Percentiles rank a stretch among this genome's conserved stretches.
phyloP scores from a whole-genome alignment of 1,140 invertebrate species.

The Zelostemma sp. region DNA sequence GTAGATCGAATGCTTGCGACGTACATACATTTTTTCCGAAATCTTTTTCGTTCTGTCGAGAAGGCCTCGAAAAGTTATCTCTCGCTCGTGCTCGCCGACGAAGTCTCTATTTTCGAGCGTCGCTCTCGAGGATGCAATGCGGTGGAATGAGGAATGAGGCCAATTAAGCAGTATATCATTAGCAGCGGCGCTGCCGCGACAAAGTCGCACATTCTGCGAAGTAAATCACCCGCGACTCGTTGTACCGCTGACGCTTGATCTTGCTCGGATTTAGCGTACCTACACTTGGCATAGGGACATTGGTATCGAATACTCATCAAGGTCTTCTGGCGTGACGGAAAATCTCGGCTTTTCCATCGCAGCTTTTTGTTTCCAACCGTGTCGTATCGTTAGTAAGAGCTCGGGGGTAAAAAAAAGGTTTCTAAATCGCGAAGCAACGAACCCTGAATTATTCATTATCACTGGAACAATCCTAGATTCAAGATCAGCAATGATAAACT shows the following conservation, averaged over 20 bases:
- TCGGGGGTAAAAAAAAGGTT: background rate
- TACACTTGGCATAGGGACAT: slow-evolving; percentile 36
- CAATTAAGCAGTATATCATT: slow-evolving; percentile 68
- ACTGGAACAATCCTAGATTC: slow-evolving; percentile 21
- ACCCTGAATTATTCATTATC: slow-evolving; percentile 18
- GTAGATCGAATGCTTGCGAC: background rate
- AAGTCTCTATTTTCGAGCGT: slow-evolving; percentile 55
- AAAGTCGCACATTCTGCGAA: slow-evolving; percentile 55
- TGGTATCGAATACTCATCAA: slow-evolving; percentile 27
- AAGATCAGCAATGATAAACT: slow-evolving; percentile 21
- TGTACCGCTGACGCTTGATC: slow-evolving; percentile 19
- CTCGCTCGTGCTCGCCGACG: background rate
- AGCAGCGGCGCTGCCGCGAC: slow-evolving; percentile 54
- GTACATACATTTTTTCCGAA: slow-evolving; percentile 27
- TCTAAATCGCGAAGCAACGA: slow-evolving; percentile 20
- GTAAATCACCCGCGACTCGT: slow-evolving; percentile 58
- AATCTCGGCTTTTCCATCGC: too few species aligned
- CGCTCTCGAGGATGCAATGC: slow-evolving; percentile 36
- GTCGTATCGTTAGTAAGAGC: too few species aligned
- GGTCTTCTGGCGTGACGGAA: slow-evolving; percentile 22
- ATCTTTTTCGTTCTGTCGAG: background rate
- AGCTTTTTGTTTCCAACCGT: too few species aligned
- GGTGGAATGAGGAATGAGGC: slow-evolving; percentile 63
- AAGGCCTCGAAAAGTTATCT: background rate
- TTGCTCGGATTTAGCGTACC: slow-evolving; percentile 29